These are phyloP conservation scores for Falco novaeseelandiae DNA, from an alignment of 2,797 vertebrate genomes.

Conservation along the genomic window DNA sequence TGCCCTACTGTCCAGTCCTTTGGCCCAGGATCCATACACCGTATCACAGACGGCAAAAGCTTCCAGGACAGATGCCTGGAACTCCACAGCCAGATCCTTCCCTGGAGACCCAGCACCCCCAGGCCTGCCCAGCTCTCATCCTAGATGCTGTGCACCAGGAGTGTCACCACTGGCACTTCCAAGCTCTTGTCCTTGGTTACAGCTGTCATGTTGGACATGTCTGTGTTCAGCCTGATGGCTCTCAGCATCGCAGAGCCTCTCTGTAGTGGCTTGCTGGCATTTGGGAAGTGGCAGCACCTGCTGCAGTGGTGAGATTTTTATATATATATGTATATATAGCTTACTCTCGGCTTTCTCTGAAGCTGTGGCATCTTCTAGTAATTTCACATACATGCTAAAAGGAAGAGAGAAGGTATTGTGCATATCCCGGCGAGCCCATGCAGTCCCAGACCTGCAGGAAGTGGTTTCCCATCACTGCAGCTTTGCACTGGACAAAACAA, in stretches of 20 bases:
- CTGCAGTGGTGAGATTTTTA: neutral
- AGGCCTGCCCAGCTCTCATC: too few relatives aligned
- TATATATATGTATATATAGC: neutral
- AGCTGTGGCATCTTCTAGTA: neutral
- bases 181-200: too few relatives aligned
- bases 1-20: too few relatives aligned
- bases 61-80: too few relatives aligned
- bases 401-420: neutral
- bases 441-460: neutral
- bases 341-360: neutral
- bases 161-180: too few relatives aligned
- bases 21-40: too few relatives aligned
- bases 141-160: too few relatives aligned
- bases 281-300: neutral
- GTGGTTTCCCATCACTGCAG: neutral
- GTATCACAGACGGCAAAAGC: too few relatives aligned
- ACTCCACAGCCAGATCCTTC: too few relatives aligned
- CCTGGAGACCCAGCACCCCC: too few relatives aligned
- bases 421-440: neutral
- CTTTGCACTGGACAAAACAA: neutral
- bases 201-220: too few relatives aligned
- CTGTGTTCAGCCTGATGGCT: too few relatives aligned
- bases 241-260: rapidly evolving
- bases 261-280: neutral
- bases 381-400: neutral